A percentile compares a stretch with the other conserved stretches of the same genome.
Conservation (phyloP, 2,888 invertebrate genomes). For the Stramonita haemastoma region DNA sequence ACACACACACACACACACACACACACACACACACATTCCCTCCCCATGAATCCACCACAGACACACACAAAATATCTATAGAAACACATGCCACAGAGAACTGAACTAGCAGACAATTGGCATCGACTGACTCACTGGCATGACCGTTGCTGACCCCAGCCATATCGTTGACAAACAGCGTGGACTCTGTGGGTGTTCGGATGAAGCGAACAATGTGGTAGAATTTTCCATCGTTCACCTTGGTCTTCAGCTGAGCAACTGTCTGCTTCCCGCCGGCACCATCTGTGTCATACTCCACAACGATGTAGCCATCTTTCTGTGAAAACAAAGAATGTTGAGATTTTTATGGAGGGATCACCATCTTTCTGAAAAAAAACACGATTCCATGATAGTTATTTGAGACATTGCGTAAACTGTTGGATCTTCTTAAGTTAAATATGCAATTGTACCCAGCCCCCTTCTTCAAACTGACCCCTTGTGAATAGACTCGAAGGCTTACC, state of each 20-base stretch:
- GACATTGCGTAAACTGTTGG: too few species aligned
- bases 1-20: background rate
- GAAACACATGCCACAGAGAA: background rate
- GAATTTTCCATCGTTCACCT: slow-evolving; percentile 68
- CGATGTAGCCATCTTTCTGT: slow-evolving; percentile 72
- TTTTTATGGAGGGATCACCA: background rate
- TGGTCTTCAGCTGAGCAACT: slow-evolving; percentile 52
- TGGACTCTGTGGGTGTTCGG: slow-evolving; percentile 65
- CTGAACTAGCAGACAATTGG: background rate
- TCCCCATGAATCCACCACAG: background rate
- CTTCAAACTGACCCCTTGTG: too few species aligned
- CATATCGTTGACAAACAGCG: slow-evolving; percentile 68
- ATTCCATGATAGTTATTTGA: too few species aligned
- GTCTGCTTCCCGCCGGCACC: slow-evolving; percentile 53
- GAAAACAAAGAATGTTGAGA: background rate
- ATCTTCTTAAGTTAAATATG: too few species aligned
- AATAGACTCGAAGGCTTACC: too few species aligned
- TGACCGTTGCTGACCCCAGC: slow-evolving; percentile 42
- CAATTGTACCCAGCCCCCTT: too few species aligned
- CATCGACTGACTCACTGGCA: slow-evolving; percentile 5
- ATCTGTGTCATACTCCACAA: slow-evolving; percentile 71
- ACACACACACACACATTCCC: background rate
- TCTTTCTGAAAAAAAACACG: background rate
- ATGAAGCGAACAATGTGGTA: slow-evolving; percentile 73
- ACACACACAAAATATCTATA: background rate